Evolutionary conservation across 2,888 invertebrate species (phyloP).

Genomic region (Cheilosia pagana): DNA sequence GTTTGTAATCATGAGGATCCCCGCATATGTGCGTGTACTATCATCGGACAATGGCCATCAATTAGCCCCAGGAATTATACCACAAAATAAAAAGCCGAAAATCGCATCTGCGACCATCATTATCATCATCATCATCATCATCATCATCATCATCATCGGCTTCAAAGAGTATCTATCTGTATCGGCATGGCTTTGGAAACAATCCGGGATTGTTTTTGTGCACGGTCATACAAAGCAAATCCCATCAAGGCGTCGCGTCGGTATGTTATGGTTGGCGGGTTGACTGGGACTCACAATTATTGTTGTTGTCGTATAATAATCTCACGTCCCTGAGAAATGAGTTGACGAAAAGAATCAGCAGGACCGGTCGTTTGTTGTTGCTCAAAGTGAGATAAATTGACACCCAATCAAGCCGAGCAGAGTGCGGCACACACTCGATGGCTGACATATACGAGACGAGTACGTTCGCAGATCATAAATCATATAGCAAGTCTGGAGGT

Average conservation of each 20-base stretch:
- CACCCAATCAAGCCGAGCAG: conserved; percentile 47
- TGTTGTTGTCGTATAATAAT: conserved; percentile 6
- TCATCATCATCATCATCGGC: neutral
- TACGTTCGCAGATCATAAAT: conserved; percentile 51
- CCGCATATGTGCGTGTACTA: conserved; percentile 20
- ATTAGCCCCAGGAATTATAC: conserved; percentile 47
- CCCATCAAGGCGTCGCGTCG: conserved; percentile 1
- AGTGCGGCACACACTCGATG: conserved; percentile 32
- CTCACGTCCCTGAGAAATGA: conserved; percentile 27
- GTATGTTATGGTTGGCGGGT: conserved; percentile 31
- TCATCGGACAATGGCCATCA: conserved; percentile 50
- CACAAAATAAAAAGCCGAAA: neutral
- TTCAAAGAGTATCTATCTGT: neutral
- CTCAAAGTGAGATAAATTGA: conserved; percentile 64
- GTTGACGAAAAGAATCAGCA: conserved; percentile 33
- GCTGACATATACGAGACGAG: neutral
- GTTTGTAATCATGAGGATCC: conserved; percentile 31
- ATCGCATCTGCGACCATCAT: conserved; percentile 8
- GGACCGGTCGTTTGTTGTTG: conserved; percentile 17
- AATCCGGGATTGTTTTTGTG: conserved; percentile 57
- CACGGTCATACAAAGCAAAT: conserved; percentile 45
- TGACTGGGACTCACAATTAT: conserved; percentile 31
- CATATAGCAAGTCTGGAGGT: conserved; percentile 30
- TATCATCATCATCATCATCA: neutral
- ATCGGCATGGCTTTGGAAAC: conserved; percentile 15